These are phyloP conservation scores for Harlomillsia oculata DNA, from an alignment of 1,140 invertebrate species.

Conservation along the genomic window DNA sequence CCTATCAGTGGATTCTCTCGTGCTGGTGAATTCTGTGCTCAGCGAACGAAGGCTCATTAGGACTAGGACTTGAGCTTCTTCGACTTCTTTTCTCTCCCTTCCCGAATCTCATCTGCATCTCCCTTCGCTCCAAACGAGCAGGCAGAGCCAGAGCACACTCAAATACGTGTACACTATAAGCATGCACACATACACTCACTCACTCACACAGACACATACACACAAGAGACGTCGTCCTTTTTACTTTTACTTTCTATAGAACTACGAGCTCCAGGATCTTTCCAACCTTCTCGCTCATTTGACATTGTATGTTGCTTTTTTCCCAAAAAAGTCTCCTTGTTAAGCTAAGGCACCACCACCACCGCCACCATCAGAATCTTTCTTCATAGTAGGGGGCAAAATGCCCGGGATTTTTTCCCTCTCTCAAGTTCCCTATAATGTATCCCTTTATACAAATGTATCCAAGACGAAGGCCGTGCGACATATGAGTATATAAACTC, in stretches of 20 bases:
- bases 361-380: too few species aligned
- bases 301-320: background rate
- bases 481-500: too few species aligned
- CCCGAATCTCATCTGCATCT: too few species aligned
- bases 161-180: background rate
- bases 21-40: background rate
- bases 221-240: background rate
- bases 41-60: background rate
- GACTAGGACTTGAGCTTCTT: slow-evolving; percentile 1
- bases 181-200: background rate
- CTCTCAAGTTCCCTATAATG: background rate
- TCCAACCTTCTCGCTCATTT: slow-evolving; percentile 7
- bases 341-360: too few species aligned
- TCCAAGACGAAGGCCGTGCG: too few species aligned
- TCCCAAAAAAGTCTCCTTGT: too few species aligned
- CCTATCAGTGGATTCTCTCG: too few species aligned
- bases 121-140: too few species aligned
- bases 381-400: background rate
- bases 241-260: background rate
- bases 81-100: slow-evolving; percentile 4
- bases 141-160: too few species aligned
- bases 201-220: background rate
- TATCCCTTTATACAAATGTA: background rate
- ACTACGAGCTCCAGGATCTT: background rate
- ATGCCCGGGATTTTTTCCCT: background rate